phyloP scores from a whole-genome alignment of 1,140 invertebrate genomes.

The Mesaphorura yosii region DNA sequence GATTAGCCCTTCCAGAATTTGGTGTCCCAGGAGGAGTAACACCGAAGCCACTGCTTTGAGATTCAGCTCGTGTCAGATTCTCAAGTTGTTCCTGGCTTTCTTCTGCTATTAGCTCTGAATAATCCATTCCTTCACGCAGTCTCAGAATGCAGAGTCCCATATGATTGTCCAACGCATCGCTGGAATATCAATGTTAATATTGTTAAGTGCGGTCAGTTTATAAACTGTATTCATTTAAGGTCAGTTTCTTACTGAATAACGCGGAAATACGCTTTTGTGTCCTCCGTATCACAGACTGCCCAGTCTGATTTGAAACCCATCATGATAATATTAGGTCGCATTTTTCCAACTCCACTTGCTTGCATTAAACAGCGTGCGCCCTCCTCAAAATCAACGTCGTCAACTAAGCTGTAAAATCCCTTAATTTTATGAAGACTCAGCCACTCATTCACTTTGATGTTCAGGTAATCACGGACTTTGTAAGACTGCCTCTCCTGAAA shows the following conservation, averaged over 20 bases:
- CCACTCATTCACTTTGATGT: slow-evolving; percentile 64
- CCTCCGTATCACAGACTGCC: slow-evolving; percentile 37
- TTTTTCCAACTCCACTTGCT: slow-evolving; percentile 45
- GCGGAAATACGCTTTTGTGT: slow-evolving; percentile 46
- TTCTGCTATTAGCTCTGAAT: slow-evolving; percentile 37
- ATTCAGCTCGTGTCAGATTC: slow-evolving; percentile 26
- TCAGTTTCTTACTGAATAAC: slow-evolving; percentile 45
- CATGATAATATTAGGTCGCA: slow-evolving; percentile 48
- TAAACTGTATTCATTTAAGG: background rate
- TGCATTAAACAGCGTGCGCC: slow-evolving; percentile 36
- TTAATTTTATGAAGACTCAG: slow-evolving; percentile 72
- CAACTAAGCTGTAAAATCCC: slow-evolving; percentile 77
- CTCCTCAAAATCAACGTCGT: slow-evolving; percentile 62
- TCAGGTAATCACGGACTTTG: slow-evolving; percentile 46
- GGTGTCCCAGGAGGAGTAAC: slow-evolving; percentile 10
- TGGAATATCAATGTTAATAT: slow-evolving; percentile 26
- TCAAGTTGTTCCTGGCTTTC: slow-evolving; percentile 32
- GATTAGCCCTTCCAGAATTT: slow-evolving; percentile 3
- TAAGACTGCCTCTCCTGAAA: slow-evolving; percentile 48
- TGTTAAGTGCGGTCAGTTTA: background rate
- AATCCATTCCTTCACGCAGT: slow-evolving; percentile 42
- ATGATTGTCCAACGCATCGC: slow-evolving; percentile 48
- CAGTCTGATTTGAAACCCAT: slow-evolving; percentile 50
- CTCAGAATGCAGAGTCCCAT: slow-evolving; percentile 46
- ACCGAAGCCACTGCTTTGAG: slow-evolving; percentile 12